phyloP scores from a whole-genome alignment of 2,888 invertebrate genomes.

The Archips crataeganus region DNA sequence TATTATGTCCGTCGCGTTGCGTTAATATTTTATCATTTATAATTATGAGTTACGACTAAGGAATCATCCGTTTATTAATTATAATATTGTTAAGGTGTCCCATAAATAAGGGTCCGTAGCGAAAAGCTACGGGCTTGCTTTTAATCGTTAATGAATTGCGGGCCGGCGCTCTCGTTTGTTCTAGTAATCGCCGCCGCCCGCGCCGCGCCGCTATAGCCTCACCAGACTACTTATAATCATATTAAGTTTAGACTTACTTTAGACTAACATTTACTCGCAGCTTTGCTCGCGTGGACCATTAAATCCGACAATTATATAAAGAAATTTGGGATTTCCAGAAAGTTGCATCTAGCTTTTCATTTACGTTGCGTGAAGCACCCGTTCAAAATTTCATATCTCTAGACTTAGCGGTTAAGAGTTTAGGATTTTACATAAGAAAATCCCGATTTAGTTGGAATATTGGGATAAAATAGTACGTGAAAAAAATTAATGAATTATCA shows the following conservation, averaged over 20 bases:
- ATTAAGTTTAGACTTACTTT: background rate
- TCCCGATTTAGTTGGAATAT: too few species aligned
- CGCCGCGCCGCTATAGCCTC: background rate
- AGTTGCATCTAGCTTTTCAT: too few species aligned
- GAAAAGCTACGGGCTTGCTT: conserved; percentile 28
- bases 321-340: too few species aligned
- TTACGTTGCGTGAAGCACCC: too few species aligned
- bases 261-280: background rate
- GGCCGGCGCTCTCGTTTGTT: conserved; percentile 23
- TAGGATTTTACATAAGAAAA: too few species aligned
- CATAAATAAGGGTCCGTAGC: conserved; percentile 20
- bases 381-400: too few species aligned
- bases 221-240: background rate
- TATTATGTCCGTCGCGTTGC: background rate
- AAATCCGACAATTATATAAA: too few species aligned
- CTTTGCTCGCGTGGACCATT: too few species aligned
- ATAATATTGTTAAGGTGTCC: conserved; percentile 1
- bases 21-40: background rate
- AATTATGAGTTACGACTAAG: conserved; percentile 4
- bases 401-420: too few species aligned
- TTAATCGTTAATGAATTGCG: conserved; percentile 35
- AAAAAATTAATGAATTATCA: too few species aligned
- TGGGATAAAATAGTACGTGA: too few species aligned
- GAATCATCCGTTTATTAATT: conserved; percentile 25
- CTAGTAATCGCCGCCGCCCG: conserved; percentile 6